Percentiles rank a stretch among this genome's conserved stretches.
These are phyloP conservation scores for Parthenolecanium corni DNA, from an alignment of 2,888 invertebrate species.

Conservation along the genomic window DNA sequence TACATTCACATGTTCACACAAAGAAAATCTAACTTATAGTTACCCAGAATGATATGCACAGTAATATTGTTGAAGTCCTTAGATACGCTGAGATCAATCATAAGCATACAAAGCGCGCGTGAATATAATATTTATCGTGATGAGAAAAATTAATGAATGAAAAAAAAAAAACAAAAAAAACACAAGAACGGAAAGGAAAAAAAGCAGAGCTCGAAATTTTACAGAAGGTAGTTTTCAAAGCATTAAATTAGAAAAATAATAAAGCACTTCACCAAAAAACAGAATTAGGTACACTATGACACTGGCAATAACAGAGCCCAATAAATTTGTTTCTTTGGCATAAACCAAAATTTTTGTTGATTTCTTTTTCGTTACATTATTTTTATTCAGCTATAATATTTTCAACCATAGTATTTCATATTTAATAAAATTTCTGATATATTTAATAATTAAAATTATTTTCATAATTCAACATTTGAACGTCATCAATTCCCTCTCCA, in stretches of 20 bases:
- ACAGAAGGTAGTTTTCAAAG: constrained; percentile 11
- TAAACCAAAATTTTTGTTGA: neutral
- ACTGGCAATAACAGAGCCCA: constrained; percentile 8
- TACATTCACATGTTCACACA: too few species aligned
- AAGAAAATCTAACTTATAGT: too few species aligned
- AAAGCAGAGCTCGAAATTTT: constrained; percentile 26
- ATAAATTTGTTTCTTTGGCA: constrained; percentile 15
- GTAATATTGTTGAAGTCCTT: too few species aligned
- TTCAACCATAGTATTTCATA: neutral
- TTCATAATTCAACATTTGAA: too few species aligned
- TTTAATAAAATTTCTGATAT: too few species aligned
- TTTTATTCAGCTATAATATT: neutral
- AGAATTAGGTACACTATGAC: too few species aligned
- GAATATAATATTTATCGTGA: constrained; percentile 1
- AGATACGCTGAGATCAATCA: too few species aligned
- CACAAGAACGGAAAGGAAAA: neutral
- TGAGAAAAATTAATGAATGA: neutral
- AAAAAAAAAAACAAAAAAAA: constrained; percentile 2
- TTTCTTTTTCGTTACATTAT: neutral
- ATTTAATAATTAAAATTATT: too few species aligned
- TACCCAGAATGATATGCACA: too few species aligned
- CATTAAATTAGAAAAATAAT: neutral
- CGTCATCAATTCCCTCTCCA: too few species aligned
- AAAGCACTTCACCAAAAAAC: constrained; percentile 7
- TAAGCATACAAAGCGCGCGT: constrained; percentile 4